Conservation (phyloP, 2,888 invertebrate species). For the Phytoseiulus persimilis region DNA sequence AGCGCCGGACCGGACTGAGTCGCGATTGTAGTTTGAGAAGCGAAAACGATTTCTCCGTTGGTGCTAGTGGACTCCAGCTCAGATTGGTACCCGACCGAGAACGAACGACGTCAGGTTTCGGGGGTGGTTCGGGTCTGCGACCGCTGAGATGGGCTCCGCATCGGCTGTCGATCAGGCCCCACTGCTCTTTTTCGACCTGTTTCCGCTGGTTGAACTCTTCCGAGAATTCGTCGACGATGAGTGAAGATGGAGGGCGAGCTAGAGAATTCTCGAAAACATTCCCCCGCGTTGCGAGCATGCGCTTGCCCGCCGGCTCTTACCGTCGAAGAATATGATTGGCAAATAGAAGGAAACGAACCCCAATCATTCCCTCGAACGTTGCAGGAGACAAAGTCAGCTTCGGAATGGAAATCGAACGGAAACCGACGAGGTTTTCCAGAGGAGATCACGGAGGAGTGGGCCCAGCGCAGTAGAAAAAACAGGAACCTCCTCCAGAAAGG, state of each 20-base stretch:
- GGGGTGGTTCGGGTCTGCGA: too few species aligned
- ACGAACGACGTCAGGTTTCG: too few species aligned
- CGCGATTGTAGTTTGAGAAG: not conserved
- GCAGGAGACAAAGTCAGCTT: not conserved
- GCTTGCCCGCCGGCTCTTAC: not conserved
- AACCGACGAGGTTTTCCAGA: not conserved
- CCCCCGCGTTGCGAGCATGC: not conserved
- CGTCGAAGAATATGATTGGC: not conserved
- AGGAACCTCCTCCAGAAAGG: not conserved
- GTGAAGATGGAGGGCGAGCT: not conserved
- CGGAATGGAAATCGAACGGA: not conserved
- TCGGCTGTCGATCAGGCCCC: too few species aligned
- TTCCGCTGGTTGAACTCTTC: not conserved
- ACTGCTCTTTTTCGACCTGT: not conserved
- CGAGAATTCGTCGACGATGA: not conserved
- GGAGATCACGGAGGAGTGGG: not conserved
- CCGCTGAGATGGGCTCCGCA: too few species aligned
- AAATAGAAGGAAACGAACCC: not conserved
- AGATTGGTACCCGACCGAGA: too few species aligned
- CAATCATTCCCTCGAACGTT: not conserved
- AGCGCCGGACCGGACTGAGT: not conserved
- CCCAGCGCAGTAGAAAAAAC: too few species aligned
- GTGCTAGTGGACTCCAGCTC: too few species aligned
- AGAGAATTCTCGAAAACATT: not conserved
- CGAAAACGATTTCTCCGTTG: not conserved